Conservation (phyloP, 53 echinoderm and acorn worm genomes). For the Antedon mediterranea region DNA sequence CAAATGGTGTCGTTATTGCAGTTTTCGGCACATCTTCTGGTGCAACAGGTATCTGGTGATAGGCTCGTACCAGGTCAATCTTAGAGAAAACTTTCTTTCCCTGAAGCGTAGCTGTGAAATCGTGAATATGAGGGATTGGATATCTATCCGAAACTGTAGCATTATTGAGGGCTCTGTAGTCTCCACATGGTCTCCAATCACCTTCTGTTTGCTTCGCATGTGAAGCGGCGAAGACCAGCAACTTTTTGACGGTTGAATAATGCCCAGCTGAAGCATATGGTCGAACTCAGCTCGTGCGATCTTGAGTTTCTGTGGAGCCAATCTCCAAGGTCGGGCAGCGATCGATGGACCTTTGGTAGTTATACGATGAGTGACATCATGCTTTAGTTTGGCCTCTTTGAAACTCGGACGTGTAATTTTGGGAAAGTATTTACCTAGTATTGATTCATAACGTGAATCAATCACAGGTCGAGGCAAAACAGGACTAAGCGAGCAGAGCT, state of each 20-base stretch:
- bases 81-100: constrained; percentile 24
- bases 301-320: constrained; percentile 5
- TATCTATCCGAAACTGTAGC: constrained; percentile 24
- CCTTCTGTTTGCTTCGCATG: constrained; percentile 11
- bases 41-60: constrained; percentile 35
- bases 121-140: constrained; percentile 35
- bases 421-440: background rate
- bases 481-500: background rate
- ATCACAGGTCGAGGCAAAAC: background rate
- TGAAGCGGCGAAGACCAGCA: constrained; percentile 16
- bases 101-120: constrained; percentile 17
- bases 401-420: background rate
- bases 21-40: constrained; percentile 25
- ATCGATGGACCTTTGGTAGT: constrained; percentile 21
- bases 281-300: constrained; percentile 18
- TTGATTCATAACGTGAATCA: background rate
- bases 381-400: constrained; percentile 9
- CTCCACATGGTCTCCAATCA: constrained; percentile 13
- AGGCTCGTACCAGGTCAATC: constrained; percentile 17
- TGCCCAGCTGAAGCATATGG: constrained; percentile 36
- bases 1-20: constrained; percentile 30
- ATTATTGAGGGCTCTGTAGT: constrained; percentile 26
- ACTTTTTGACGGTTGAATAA: constrained; percentile 25
- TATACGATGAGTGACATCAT: constrained; percentile 34
- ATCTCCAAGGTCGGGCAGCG: constrained; percentile 14